Conservation (phyloP, 2,888 invertebrate genomes). For the Clusia tigrina region DNA sequence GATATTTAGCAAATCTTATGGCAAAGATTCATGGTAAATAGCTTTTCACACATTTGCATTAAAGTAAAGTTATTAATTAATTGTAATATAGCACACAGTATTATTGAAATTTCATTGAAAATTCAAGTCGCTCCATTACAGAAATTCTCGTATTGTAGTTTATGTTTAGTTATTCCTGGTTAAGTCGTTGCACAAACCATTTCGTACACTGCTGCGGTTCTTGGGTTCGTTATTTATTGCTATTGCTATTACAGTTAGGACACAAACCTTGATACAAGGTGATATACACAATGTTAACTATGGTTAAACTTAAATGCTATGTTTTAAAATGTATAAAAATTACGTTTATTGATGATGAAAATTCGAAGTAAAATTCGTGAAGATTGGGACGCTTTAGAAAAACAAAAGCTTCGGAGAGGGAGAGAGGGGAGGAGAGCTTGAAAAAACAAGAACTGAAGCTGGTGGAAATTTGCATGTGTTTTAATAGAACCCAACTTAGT, state of each 20-base stretch:
- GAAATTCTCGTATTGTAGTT: slow-evolving; percentile 9
- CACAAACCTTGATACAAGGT: slow-evolving; percentile 65
- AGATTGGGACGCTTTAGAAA: too few species aligned
- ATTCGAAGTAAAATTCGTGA: too few species aligned
- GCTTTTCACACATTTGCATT: slow-evolving; percentile 35
- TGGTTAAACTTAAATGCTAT: background rate
- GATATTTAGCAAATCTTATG: slow-evolving; percentile 44
- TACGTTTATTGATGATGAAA: too few species aligned
- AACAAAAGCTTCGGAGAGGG: too few species aligned
- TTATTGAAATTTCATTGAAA: slow-evolving; percentile 7
- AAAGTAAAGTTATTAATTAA: slow-evolving; percentile 40
- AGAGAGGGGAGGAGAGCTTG: too few species aligned
- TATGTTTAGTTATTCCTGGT: slow-evolving; percentile 20
- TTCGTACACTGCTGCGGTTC: slow-evolving; percentile 2
- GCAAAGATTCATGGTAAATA: slow-evolving; percentile 42
- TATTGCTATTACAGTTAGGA: slow-evolving; percentile 43
- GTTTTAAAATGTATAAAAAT: background rate
- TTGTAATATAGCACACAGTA: slow-evolving; percentile 51
- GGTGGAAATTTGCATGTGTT: too few species aligned
- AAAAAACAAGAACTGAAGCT: too few species aligned
- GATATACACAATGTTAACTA: slow-evolving; percentile 37
- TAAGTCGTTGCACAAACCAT: slow-evolving; percentile 22
- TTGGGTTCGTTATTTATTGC: too few species aligned
- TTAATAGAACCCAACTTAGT: too few species aligned
- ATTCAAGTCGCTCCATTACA: background rate